Evolutionary conservation across 2,113 vertebrate species (phyloP).

Genomic region (Antigone vipio): DNA sequence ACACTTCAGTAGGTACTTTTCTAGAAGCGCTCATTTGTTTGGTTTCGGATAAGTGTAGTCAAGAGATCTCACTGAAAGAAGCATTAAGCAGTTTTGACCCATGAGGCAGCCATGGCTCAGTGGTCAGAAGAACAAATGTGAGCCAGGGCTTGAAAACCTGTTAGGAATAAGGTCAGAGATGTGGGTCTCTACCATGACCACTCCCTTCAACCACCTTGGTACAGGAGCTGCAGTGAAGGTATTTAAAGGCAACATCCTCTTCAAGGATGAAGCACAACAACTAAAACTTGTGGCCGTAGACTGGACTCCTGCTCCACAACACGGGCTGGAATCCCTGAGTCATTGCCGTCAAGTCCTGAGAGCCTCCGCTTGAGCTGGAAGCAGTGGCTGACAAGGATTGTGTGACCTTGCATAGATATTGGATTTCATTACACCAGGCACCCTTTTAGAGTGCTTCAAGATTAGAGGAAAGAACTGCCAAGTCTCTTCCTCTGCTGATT

Average conservation of each 20-base stretch:
- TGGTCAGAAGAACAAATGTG: background rate
- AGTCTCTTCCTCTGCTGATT: background rate
- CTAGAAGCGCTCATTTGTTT: background rate
- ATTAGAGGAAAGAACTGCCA: slow-evolving; percentile 31
- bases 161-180: background rate
- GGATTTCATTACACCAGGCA: slow-evolving; percentile 23
- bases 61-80: background rate
- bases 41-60: background rate
- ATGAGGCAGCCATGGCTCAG: background rate
- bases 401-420: slow-evolving; percentile 48
- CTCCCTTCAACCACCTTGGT: background rate
- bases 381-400: slow-evolving; percentile 28
- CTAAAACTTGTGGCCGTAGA: background rate
- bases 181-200: background rate
- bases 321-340: slow-evolving; percentile 35
- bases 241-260: background rate
- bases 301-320: background rate
- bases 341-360: background rate
- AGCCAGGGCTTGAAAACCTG: background rate
- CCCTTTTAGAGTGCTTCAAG: background rate
- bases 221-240: background rate
- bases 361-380: background rate
- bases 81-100: background rate
- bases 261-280: background rate
- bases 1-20: background rate